Conservation (phyloP, 2,797 vertebrate species). For the Ficedula albicollis region DNA sequence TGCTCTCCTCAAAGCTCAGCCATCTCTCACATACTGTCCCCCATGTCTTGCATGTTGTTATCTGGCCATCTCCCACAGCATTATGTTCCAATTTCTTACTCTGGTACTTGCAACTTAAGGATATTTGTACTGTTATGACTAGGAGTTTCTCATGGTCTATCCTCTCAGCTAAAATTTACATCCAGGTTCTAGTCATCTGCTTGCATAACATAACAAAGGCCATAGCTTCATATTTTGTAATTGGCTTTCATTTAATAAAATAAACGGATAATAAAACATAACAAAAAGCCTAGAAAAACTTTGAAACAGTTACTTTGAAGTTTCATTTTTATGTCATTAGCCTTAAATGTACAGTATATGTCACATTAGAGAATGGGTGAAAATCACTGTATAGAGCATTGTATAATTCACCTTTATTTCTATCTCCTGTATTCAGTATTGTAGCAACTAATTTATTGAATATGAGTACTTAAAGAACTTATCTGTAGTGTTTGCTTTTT, state of each 20-base stretch:
- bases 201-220: neutral
- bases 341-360: neutral
- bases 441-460: neutral
- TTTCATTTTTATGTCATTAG: neutral
- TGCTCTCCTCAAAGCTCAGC: neutral
- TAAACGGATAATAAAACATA: neutral
- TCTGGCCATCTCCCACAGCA: neutral
- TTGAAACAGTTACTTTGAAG: neutral
- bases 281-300: neutral
- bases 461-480: neutral
- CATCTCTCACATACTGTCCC: accelerated
- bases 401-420: neutral
- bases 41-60: neutral
- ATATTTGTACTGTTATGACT: neutral
- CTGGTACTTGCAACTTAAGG: neutral
- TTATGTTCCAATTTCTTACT: neutral
- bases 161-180: neutral
- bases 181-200: neutral
- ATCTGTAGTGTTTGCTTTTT: neutral
- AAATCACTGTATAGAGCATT: neutral
- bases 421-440: neutral
- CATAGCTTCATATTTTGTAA: neutral
- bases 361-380: neutral
- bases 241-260: neutral
- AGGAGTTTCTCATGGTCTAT: neutral